Base-by-base conservation (phyloP, 37 sponge, comb jelly and placozoan species). In the Lycopodina hypogea region DNA sequence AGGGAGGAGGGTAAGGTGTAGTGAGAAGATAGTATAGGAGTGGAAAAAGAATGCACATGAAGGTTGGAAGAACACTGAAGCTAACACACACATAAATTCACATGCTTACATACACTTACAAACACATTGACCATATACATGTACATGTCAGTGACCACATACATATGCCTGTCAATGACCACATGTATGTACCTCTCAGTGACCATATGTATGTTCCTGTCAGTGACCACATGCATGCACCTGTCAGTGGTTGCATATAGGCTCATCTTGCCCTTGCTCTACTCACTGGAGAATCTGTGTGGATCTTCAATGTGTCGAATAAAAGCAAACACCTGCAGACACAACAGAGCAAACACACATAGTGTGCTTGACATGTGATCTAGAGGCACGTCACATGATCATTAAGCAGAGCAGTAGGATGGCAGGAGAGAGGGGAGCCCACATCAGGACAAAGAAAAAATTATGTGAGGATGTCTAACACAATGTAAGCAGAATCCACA, bases 271-370 rank as follows among this genome's bases (percentile, higher is more conserved):
- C 97, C 93, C 50, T 52, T 87, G 74, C 75, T 58, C 77, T 90
- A 99, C 73, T 99, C 99, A 28, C 96, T 90, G 41, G 88, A 83
- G 77, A 99, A 99, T 74, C 76, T 76, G 78, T 99, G 99, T 15
- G 99, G 99, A 77, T 99, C 92, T 23, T 96, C 90, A 9, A 87
- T 21, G 74, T 94, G 90, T 1, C 99, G 78, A 51, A 99, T 78
- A 33, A 99, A 87, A 35, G 99, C 85, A 79, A 92, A 96, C 67
- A 93, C 85, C 89, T 88, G 72, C 22, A 67, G 42, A 42, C 36
- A 50, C 23, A 33, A 55, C n/a, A 67, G 42, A 51, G 3, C 53
- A 52, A 11, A 52, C 53, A 18, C 19, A 24, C 8, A 15, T 35
- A 23, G 26, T 14, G n/a, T n/a, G n/a, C n/a, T n/a, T n/a, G n/a